phyloP scores from a whole-genome alignment of 2,888 invertebrate species.

The Rutpela maculata region DNA sequence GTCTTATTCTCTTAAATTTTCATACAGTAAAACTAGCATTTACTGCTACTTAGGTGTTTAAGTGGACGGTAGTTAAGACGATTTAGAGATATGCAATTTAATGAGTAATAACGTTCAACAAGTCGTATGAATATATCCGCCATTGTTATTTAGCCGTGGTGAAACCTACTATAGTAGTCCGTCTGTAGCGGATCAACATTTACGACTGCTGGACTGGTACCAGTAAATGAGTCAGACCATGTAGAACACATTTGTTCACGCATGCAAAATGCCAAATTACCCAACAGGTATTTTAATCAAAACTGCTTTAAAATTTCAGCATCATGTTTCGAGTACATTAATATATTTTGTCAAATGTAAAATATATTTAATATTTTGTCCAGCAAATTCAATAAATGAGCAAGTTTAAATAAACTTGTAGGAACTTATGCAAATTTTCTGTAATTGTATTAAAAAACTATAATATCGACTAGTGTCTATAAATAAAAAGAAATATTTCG shows the following conservation, averaged over 20 bases:
- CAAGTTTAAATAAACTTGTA: too few relatives aligned
- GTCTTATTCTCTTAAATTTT: not conserved
- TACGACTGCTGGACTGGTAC: slow-evolving; percentile 46
- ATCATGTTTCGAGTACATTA: slow-evolving; percentile 26
- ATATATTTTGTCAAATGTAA: not conserved
- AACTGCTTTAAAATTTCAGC: slow-evolving; percentile 48
- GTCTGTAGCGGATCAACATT: slow-evolving; percentile 10
- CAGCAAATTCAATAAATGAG: too few relatives aligned
- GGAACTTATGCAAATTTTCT: too few relatives aligned
- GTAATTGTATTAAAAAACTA: too few relatives aligned
- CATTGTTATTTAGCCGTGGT: slow-evolving; percentile 53
- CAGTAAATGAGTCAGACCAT: slow-evolving; percentile 50
- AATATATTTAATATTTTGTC: not conserved
- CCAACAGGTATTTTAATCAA: slow-evolving; percentile 58
- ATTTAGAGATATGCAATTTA: slow-evolving; percentile 56
- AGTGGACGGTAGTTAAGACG: slow-evolving; percentile 47
- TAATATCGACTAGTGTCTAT: too few relatives aligned
- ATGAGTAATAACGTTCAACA: slow-evolving; percentile 56
- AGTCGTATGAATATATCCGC: slow-evolving; percentile 52
- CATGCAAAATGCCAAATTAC: slow-evolving; percentile 56
- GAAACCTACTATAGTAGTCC: slow-evolving; percentile 22
- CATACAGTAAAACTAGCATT: slow-evolving; percentile 8
- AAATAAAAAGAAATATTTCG: too few relatives aligned
- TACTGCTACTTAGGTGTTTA: slow-evolving; percentile 30
- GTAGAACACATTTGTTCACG: slow-evolving; percentile 48